Evolutionary conservation across 2,797 vertebrate species (phyloP).

Genomic region (Hipposideros larvatus): DNA sequence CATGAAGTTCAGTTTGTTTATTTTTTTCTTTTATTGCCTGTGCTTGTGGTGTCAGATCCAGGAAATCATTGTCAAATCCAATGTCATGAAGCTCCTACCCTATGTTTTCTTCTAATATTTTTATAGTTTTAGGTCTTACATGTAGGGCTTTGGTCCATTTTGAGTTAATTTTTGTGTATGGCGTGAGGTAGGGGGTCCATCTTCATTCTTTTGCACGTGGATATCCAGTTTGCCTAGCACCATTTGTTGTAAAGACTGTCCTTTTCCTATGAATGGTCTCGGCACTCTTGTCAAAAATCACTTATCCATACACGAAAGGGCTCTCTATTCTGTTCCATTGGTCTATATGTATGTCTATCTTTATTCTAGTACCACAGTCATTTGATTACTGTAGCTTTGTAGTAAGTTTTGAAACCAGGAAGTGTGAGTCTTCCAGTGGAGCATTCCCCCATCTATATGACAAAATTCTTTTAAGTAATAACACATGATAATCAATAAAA

Average conservation of each 20-base stretch:
- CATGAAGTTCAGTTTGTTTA: neutral
- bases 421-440: neutral
- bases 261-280: neutral
- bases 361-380: neutral
- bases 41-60: neutral
- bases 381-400: neutral
- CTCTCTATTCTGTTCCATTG: neutral
- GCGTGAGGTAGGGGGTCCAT: neutral
- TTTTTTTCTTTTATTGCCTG: neutral
- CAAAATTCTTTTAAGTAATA: neutral
- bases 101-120: neutral
- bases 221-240: neutral
- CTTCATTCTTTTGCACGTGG: neutral
- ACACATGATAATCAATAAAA: neutral
- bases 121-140: neutral
- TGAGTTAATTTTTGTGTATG: neutral
- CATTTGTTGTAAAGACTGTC: neutral
- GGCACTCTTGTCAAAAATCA: neutral
- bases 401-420: constrained; percentile 23
- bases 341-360: neutral
- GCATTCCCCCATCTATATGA: neutral
- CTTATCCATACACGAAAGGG: neutral
- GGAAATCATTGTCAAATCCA: neutral
- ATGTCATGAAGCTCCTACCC: neutral
- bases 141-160: neutral